phyloP scores from a whole-genome alignment of 2,888 invertebrate species.

The Anthophora plumipes region DNA sequence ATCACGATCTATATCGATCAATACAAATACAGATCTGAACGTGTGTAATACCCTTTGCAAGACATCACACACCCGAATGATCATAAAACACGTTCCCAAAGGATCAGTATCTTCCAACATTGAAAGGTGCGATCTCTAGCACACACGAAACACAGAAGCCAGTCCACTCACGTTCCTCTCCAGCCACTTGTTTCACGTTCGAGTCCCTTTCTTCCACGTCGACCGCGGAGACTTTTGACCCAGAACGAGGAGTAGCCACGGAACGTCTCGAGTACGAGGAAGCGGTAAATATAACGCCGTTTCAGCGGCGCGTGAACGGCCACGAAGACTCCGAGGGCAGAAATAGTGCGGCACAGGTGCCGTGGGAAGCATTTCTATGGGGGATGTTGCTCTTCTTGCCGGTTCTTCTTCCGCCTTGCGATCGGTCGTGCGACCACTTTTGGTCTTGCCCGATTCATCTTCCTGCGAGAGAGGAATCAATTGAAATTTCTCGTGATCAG shows the following conservation, averaged over 20 bases:
- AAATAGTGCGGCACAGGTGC: slow-evolving; percentile 67
- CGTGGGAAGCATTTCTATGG: slow-evolving; percentile 53
- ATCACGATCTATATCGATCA: too few species aligned
- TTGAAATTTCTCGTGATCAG: slow-evolving; percentile 6
- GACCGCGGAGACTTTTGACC: slow-evolving; percentile 73
- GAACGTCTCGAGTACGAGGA: slow-evolving; percentile 71
- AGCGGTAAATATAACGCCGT: slow-evolving; percentile 75
- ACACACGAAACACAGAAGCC: not conserved
- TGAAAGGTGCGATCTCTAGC: not conserved
- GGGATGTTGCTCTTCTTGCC: not conserved
- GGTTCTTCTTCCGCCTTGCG: slow-evolving; percentile 6
- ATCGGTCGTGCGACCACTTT: slow-evolving; percentile 20
- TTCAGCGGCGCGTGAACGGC: slow-evolving; percentile 69
- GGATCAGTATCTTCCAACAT: not conserved
- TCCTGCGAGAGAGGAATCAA: not conserved
- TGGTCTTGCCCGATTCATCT: not conserved
- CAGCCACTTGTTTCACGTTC: slow-evolving; percentile 56
- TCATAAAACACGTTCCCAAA: too few species aligned
- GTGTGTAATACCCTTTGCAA: too few species aligned
- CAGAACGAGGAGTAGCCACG: slow-evolving; percentile 72
- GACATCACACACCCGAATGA: too few species aligned
- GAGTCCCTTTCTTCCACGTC: slow-evolving; percentile 49
- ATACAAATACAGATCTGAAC: too few species aligned
- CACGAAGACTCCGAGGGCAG: slow-evolving; percentile 52
- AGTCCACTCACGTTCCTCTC: slow-evolving; percentile 55